These are phyloP conservation scores for Zeuzera pyrina DNA, from an alignment of 2,888 invertebrate genomes.

Conservation along the genomic window DNA sequence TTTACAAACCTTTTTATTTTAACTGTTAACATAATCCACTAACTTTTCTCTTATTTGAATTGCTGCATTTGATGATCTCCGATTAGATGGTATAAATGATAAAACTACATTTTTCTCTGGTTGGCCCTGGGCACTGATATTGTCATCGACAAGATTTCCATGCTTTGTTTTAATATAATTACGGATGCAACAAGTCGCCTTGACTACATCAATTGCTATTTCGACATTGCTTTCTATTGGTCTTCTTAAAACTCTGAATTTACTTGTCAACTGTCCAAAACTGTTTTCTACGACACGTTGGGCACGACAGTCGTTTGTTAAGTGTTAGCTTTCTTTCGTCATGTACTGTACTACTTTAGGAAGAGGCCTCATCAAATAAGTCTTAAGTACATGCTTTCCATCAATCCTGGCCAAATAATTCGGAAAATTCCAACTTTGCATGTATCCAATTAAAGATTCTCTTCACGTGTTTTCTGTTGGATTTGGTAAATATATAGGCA, in stretches of 20 bases:
- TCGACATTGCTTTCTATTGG: conserved; percentile 9
- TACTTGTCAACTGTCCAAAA: conserved; percentile 6
- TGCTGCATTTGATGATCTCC: conserved; percentile 2
- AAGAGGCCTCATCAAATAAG: conserved; percentile 7
- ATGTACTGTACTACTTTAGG: conserved; percentile 3
- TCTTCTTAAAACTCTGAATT: conserved; percentile 5
- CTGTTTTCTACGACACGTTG: conserved; percentile 5
- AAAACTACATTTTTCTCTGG: conserved; percentile 5
- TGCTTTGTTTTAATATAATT: conserved; percentile 7
- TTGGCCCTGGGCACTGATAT: background rate
- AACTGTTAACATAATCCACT: conserved; percentile 4
- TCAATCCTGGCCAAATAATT: too few relatives aligned
- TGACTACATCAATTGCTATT: conserved; percentile 8
- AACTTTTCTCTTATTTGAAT: conserved; percentile 6
- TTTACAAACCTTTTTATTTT: too few relatives aligned
- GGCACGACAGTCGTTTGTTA: conserved; percentile 4
- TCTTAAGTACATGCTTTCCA: too few relatives aligned
- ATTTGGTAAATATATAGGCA: too few relatives aligned
- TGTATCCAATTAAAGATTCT: too few relatives aligned
- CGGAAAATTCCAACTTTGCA: too few relatives aligned
- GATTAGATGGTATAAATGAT: conserved; percentile 1
- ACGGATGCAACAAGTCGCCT: conserved; percentile 5
- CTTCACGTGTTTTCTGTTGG: too few relatives aligned
- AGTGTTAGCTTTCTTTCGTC: conserved; percentile 6
- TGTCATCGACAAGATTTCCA: conserved; percentile 4